Evolutionary conservation across 2,797 vertebrate species (phyloP), one percentile per base, ranked within the genome.

Genomic region (Petrocephalus schoutedeni): DNA sequence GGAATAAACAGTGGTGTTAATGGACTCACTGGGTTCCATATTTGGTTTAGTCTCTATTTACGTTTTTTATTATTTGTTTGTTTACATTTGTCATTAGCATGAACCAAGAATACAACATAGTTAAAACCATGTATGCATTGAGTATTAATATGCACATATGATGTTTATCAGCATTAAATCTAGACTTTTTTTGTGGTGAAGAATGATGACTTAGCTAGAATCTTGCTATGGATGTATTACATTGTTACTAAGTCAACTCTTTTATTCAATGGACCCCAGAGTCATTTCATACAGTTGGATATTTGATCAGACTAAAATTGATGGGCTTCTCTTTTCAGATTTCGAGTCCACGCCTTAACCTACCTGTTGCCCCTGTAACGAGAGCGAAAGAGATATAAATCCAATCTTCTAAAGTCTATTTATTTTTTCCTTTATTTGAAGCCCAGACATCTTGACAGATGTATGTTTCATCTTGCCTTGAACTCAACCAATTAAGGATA

Each of bases 401-500:
- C 36, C 16, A 49, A 8, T 80, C 74, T 49, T 80, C 19, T 7
- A 21, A 80, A 80, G 36, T 8, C 36, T 80, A 49, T 80, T 80
- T 80, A 80, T n/a, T 80, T 80, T 21, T 80, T 80, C 71, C 71
- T 9, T 80, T 80, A 80, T 80, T 80, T 45, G 36, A 77, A 77
- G 32, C 36, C 16, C 14, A 77, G 36, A 49, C 19, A 80, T 45
- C 74, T 80, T 80, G 41, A 80, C 74, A 80, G 74, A 80, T 80
- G 41, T n/a, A 49, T 8, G 36, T 36, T n/a, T 49, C 36, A 80
- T 80, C 36, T 67, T 28, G 64, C 64, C 3, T 12, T 67, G 28
- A 71, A 19, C 41, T n/a, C 74, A 49, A 10, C 41, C 74, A 80
- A 80, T 80, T 80, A 80, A 49, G 74, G 41, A 49, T 4, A 49